A percentile compares a stretch with the other conserved stretches of the same genome.
These are phyloP conservation scores for Peromyscus nudipes DNA, from an alignment of 2,797 vertebrate species.

Conservation along the genomic window DNA sequence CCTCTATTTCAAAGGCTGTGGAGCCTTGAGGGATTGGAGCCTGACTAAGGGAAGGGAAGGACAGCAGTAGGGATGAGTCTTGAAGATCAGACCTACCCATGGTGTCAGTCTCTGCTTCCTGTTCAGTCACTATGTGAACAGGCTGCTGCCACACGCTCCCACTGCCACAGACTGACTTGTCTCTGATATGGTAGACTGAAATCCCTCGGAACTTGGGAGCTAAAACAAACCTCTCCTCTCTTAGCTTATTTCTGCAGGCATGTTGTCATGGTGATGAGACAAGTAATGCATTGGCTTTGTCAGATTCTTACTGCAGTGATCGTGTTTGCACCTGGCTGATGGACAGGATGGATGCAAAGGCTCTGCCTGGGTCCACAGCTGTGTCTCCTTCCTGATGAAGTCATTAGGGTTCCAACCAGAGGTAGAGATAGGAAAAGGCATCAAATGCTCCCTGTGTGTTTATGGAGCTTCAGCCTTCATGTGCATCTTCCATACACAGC, in stretches of 20 bases:
- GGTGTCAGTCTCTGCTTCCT: neutral
- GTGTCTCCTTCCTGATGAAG: neutral
- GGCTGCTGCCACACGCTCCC: neutral
- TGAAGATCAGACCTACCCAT: neutral
- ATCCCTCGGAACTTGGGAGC: neutral
- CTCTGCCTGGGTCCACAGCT: accelerated
- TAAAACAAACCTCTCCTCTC: neutral
- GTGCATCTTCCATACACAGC: neutral
- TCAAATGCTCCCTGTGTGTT: neutral
- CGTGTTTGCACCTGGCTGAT: neutral
- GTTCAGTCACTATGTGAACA: neutral
- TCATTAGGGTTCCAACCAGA: neutral
- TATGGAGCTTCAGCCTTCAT: neutral
- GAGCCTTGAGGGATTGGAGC: neutral
- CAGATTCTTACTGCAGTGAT: neutral
- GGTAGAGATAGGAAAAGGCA: neutral
- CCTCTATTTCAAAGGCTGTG: neutral
- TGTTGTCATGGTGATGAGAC: neutral
- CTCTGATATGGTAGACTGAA: neutral
- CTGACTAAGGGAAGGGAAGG: neutral
- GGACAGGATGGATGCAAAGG: neutral
- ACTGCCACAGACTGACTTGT: neutral
- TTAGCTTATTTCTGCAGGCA: neutral
- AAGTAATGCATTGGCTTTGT: neutral
- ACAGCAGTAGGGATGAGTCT: neutral